Percentiles rank a stretch among this genome's conserved stretches.
Conservation (phyloP, 2,888 invertebrate species). For the Drosophila austrosaltans region DNA sequence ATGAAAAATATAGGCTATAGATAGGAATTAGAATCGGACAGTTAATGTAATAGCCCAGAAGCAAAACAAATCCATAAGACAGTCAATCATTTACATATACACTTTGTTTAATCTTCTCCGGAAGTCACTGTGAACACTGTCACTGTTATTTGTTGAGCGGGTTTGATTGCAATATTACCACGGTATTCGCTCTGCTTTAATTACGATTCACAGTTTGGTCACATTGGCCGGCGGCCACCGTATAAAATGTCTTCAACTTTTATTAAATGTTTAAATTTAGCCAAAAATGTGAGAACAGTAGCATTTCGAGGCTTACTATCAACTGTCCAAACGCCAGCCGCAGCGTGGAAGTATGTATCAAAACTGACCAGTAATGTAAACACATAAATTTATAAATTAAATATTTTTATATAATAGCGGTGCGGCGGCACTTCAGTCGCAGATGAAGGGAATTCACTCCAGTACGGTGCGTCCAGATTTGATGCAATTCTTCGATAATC, state of each 20-base stretch:
- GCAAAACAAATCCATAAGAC: too few species aligned
- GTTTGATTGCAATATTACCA: too few species aligned
- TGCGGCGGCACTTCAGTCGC: conserved; percentile 30
- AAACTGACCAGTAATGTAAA: background rate
- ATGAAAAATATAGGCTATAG: too few species aligned
- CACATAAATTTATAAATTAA: background rate
- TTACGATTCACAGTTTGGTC: conserved; percentile 21
- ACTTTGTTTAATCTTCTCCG: too few species aligned
- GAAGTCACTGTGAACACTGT: too few species aligned
- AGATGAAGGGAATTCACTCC: conserved; percentile 46
- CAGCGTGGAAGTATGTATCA: conserved; percentile 48
- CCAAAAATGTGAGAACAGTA: conserved; percentile 53
- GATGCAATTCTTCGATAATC: conserved; percentile 95
- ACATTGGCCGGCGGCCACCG: conserved; percentile 29
- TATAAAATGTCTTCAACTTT: conserved; percentile 64
- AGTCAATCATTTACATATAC: too few species aligned
- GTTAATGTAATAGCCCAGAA: too few species aligned
- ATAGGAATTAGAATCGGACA: too few species aligned
- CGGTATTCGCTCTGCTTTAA: background rate
- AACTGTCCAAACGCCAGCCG: conserved; percentile 38
- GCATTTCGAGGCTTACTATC: conserved; percentile 48
- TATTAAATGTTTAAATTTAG: conserved; percentile 71
- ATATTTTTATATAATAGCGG: conserved; percentile 49
- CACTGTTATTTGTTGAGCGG: too few species aligned
- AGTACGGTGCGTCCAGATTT: conserved; percentile 79